Evolutionary conservation across 2,113 vertebrate species (phyloP).

Genomic region (Alexandromys fortis): DNA sequence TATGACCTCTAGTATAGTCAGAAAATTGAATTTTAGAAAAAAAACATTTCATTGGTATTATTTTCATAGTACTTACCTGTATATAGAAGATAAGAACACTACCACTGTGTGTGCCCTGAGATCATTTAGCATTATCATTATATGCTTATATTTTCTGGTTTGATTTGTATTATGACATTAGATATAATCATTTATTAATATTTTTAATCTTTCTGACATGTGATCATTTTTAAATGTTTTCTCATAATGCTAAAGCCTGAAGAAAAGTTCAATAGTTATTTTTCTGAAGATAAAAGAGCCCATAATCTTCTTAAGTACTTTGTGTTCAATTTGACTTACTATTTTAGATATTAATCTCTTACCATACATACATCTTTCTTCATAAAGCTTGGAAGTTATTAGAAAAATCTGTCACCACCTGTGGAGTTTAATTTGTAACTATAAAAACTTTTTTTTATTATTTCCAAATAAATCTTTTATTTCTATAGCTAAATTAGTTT

Average conservation of each 20-base stretch:
- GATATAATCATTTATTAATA: not conserved
- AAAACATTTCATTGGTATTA: not conserved
- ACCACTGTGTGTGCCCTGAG: not conserved
- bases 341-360: conserved; percentile 18
- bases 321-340: not conserved
- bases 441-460: not conserved
- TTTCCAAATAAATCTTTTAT: not conserved
- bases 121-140: not conserved
- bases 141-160: conserved; percentile 28
- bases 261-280: not conserved
- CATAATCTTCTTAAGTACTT: not conserved
- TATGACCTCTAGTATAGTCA: not conserved
- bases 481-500: not conserved
- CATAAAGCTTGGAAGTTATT: not conserved
- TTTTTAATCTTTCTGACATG: not conserved
- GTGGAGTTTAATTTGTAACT: not conserved
- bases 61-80: not conserved
- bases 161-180: not conserved
- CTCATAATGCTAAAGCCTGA: not conserved
- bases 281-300: not conserved
- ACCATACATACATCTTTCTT: not conserved
- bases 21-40: not conserved
- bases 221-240: not conserved
- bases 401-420: not conserved
- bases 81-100: not conserved